These are phyloP conservation scores for Mesaphorura yosii DNA, from an alignment of 1,140 invertebrate genomes.

Conservation along the genomic window DNA sequence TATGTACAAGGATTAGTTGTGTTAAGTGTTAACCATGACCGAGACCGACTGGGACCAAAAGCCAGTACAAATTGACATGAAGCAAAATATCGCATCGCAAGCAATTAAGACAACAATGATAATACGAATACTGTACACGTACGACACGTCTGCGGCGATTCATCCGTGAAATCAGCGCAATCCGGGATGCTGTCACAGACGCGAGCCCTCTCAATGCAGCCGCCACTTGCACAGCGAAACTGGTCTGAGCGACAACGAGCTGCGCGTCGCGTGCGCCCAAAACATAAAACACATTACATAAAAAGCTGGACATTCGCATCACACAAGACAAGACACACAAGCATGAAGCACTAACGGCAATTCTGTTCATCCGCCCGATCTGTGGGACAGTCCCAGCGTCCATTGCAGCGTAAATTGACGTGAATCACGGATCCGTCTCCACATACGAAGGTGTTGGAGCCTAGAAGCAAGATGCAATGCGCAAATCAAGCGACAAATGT, in stretches of 20 bases:
- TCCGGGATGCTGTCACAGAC: slow-evolving; percentile 52
- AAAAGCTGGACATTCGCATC: background rate
- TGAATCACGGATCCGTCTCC: slow-evolving; percentile 36
- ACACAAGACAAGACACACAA: background rate
- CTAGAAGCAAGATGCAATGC: too few species aligned
- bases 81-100: too few species aligned
- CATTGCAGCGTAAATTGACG: slow-evolving; percentile 45
- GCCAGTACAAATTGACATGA: too few species aligned
- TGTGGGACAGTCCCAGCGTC: slow-evolving; percentile 49
- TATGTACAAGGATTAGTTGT: too few species aligned
- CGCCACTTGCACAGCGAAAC: slow-evolving; percentile 38
- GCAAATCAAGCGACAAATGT: too few species aligned
- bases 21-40: too few species aligned
- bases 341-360: slow-evolving; percentile 4
- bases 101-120: too few species aligned
- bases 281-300: background rate
- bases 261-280: background rate
- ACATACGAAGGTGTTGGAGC: too few species aligned
- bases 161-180: slow-evolving; percentile 59
- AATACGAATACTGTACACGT: too few species aligned
- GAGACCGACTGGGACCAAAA: too few species aligned
- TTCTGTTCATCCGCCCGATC: slow-evolving; percentile 51
- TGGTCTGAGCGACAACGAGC: slow-evolving; percentile 37
- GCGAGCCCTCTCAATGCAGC: slow-evolving; percentile 38
- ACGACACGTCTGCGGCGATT: slow-evolving; percentile 47